phyloP scores from a whole-genome alignment of 2,113 vertebrate genomes.

The human (Homo sapiens) region GRCh38 chr2:78043501-78044000 shows the following conservation, averaged over 20 bases:
- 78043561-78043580: neutral
- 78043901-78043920: neutral
- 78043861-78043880: neutral
- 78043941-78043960: neutral
- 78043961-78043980: neutral
- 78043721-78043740: neutral
- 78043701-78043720: slow-evolving; percentile 30
- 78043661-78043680: neutral
- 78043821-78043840: slow-evolving; percentile 18
- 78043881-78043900: neutral
- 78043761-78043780: slow-evolving; percentile 29
- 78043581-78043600: neutral
- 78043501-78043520: neutral
- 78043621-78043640: neutral
- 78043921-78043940: neutral
- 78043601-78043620: neutral
- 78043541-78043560: neutral
- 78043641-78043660: neutral
- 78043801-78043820: neutral
- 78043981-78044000: neutral
- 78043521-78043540: neutral
- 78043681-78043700: neutral
- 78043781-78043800: neutral
- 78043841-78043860: neutral
- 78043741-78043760: neutral